phyloP scores from a whole-genome alignment of 2,888 invertebrate genomes.

The Athetis lepigone region DNA sequence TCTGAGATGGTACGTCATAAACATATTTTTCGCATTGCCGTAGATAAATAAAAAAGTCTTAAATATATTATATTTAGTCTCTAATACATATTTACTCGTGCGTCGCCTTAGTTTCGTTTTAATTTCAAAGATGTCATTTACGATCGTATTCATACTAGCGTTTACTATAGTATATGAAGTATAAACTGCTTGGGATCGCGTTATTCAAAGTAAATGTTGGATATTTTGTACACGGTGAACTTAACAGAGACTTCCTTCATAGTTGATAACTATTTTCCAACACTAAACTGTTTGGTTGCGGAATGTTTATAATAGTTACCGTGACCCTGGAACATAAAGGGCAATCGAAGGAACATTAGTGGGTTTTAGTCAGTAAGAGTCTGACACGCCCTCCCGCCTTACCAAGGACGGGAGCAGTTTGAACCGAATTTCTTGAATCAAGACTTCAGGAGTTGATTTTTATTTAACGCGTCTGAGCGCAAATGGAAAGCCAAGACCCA shows the following conservation, averaged over 20 bases:
- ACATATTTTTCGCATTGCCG: too few relatives aligned
- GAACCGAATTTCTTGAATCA: not conserved
- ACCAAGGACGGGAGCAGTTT: too few relatives aligned
- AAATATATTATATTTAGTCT: too few relatives aligned
- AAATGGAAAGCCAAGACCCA: too few relatives aligned
- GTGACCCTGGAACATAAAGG: too few relatives aligned
- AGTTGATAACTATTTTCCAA: not conserved
- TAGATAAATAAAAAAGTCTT: too few relatives aligned
- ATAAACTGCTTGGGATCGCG: not conserved
- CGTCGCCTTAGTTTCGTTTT: not conserved
- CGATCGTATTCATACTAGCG: constrained; percentile 14
- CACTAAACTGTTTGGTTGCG: not conserved
- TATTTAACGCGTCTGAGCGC: not conserved
- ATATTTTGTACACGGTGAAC: constrained; percentile 19
- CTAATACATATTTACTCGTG: not conserved
- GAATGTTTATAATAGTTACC: too few relatives aligned
- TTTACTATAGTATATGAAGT: too few relatives aligned
- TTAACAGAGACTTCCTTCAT: constrained; percentile 1
- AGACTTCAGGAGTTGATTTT: not conserved
- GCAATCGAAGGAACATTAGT: too few relatives aligned
- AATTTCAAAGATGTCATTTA: constrained; percentile 32
- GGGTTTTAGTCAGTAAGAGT: too few relatives aligned
- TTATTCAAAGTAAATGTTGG: constrained; percentile 29
- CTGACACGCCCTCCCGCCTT: too few relatives aligned
- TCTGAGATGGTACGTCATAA: not conserved